Percentiles rank a stretch among this genome's conserved stretches.
Evolutionary conservation across 2,113 vertebrate species (phyloP).

Genomic region (Aspidoscelis tigris): DNA sequence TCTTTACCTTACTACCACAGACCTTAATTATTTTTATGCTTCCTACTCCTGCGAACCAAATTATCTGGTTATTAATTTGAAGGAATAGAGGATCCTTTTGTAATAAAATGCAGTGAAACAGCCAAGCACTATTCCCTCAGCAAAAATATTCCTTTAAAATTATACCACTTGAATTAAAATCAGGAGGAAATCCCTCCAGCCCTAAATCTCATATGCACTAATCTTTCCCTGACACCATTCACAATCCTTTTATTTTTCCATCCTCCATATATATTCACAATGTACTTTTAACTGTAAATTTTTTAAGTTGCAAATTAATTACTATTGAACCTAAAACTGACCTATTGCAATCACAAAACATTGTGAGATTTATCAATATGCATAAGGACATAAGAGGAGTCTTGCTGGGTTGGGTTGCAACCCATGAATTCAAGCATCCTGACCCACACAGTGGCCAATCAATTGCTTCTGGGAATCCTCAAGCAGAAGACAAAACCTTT

Average conservation of each 20-base stretch:
- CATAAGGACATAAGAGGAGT: not conserved
- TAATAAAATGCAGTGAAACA: conserved; percentile 27
- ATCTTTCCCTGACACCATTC: conserved; percentile 6
- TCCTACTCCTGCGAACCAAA: conserved; percentile 22
- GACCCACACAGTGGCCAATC: no score
- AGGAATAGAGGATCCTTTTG: not conserved
- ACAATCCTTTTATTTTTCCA: not conserved
- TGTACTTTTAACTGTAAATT: conserved; percentile 24
- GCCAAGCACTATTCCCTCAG: conserved; percentile 24
- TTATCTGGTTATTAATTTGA: conserved; percentile 32
- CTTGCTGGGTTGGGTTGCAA: no score
- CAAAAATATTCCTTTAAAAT: conserved; percentile 34
- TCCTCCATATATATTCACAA: not conserved
- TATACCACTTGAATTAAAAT: conserved; percentile 17
- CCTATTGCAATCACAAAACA: conserved; percentile 16
- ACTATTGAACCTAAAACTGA: conserved; percentile 9
- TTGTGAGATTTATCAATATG: not conserved
- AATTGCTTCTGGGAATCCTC: no score
- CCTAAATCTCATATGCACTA: conserved; percentile 2
- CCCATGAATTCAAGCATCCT: no score
- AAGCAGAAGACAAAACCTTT: no score
- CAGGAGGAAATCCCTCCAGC: conserved; percentile 7
- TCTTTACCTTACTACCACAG: conserved; percentile 3
- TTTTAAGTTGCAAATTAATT: conserved; percentile 30
- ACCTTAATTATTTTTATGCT: conserved; percentile 6